Evolutionary conservation across 2,797 vertebrate genomes (phyloP).

Genomic region (Geotrypetes seraphini): DNA sequence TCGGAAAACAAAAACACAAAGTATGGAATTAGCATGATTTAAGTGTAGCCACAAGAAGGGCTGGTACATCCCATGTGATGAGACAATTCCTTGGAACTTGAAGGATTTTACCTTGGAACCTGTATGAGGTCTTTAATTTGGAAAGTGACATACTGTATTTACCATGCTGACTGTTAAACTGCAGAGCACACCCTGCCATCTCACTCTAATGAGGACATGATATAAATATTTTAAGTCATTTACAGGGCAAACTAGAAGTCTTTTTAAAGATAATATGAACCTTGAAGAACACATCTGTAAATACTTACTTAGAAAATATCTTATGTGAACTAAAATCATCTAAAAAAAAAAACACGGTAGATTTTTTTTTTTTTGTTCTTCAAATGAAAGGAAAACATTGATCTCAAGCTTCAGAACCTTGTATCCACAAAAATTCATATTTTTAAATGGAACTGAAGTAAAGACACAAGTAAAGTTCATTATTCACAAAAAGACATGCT

Average conservation of each 20-base stretch:
- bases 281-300: too few species aligned
- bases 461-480: too few species aligned
- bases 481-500: too few species aligned
- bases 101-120: background rate
- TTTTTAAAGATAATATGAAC: conserved; percentile 42
- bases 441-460: too few species aligned
- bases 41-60: background rate
- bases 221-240: background rate
- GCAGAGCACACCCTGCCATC: background rate
- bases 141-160: background rate
- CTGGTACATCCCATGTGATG: background rate
- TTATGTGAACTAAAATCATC: conserved; percentile 16
- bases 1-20: accelerated
- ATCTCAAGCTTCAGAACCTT: too few species aligned
- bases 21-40: background rate
- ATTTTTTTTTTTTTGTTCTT: too few species aligned
- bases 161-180: background rate
- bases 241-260: conserved; percentile 46
- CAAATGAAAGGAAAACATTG: too few species aligned
- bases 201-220: background rate
- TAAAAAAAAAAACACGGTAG: conserved; percentile 22
- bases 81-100: background rate
- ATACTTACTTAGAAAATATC: too few species aligned
- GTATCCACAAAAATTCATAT: too few species aligned
- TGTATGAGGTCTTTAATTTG: background rate